Evolutionary conservation across 2,888 invertebrate species (phyloP), one percentile per base, ranked within the genome.

Genomic region (Ophion ventricosus): DNA sequence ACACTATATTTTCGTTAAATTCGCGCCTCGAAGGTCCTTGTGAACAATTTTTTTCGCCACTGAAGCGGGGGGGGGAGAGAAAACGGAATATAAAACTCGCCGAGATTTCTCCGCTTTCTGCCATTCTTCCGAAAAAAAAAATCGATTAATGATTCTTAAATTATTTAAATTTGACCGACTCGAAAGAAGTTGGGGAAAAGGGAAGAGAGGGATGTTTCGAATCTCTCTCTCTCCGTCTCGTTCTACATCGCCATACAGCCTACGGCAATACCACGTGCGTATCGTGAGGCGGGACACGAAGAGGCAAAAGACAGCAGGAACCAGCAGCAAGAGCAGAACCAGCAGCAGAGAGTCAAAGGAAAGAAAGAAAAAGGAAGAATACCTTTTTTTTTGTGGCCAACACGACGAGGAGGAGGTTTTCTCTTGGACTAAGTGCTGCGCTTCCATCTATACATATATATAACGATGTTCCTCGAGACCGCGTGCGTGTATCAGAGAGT

Each of bases 261-360:
- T 64, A 57, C 77, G 82, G 82, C 82, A 57, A 77, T 72, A 82
- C 73, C 77, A 67, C 83, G 80, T 77, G 73, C 80, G 74, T 75
- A 79, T 75, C 83, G 80, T 80, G 67, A 76, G 83, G 80, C 83
- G 76, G 80, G 74, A 79, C 83, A 85, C 82, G 83, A 83, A 83
- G 83, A 83, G 74, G 67, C 67, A 57, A 74, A 77, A 85, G 78
- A 81, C 72, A 75, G 75, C 80, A 81, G 76, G 77, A 75, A 61
- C 73, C 73, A 77, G 67, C 80, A 69, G 69, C 76, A 14, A 59
- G 59, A 49, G 49, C 49, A 49, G 57, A 72, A 59, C 56, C 49
- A 70, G 69, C 69, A 80, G 63, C 80, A 75, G 25, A 49, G 69
- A 69, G 14, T 25, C 23, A n/a, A 67, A 67, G 35, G 54, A 67